Base-by-base conservation (phyloP, 53 echinoderm and acorn worm genomes). In the Mesocentrotus franciscanus region DNA sequence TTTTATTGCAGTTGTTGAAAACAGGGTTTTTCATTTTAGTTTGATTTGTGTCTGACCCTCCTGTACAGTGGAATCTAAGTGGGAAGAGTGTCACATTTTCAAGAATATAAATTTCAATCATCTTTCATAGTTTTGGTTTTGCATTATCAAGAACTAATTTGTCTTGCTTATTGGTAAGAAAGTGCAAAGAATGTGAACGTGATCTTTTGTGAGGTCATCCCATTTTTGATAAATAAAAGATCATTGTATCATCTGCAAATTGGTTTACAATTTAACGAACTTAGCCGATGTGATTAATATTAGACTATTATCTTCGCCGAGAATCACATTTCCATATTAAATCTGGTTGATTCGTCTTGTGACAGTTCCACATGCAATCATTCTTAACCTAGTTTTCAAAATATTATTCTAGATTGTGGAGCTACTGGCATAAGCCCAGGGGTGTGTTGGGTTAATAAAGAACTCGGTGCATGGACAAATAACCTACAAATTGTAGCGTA, bases 371-470 rank as follows among this genome's bases (percentile, higher is more conserved):
- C 61, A 10, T 91, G 91, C 91, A 91, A 91, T 91, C 66, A 64
- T 91, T 66, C 91, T 91, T 91, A 91, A 91, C 91, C 91, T 33
- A 91, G 91, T 57, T 91, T 64, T 64, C 91, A 33, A 91, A 91
- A 91, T 91, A 91, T 91, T 91, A 91, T 91, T 62, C 62, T 91
- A 91, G 91, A 32, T 91, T 61, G 29, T 20, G 68, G 91, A 91
- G 91, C 64, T 27, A 10, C 9, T 18, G 56, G 58, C 10, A 58
- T 59, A 15, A 57, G 56, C 87, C 87, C 87, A 34, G 58, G 59
- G 87, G 87, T 39, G 13, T 87, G 49, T 42, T 33, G 81, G 42
- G 42, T 39, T 81, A 22, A 87, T 87, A 87, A 57, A 58, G 87
- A 87, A 87, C 27, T 56, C 8, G 27, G 57, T 58, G 27, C 29